Conservation (phyloP, 2,888 invertebrate species). For the Dorcus hopei region DNA sequence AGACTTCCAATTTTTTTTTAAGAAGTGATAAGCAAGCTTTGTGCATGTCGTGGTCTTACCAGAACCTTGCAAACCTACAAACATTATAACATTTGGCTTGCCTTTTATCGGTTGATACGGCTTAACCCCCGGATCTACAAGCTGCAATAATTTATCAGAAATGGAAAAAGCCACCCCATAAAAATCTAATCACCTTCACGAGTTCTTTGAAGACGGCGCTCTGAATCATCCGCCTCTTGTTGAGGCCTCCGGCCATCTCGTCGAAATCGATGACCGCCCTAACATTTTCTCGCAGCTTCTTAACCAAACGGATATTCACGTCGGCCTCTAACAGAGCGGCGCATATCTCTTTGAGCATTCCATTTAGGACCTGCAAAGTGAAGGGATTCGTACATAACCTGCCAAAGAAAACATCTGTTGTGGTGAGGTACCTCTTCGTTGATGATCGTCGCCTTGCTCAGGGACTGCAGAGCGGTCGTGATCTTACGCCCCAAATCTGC, state of each 20-base stretch:
- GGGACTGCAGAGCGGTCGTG: constrained; percentile 93
- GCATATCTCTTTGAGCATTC: constrained; percentile 99
- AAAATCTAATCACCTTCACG: constrained; percentile 68
- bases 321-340: constrained; percentile 96
- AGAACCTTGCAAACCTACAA: constrained; percentile 98
- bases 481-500: constrained; percentile 99
- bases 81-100: constrained; percentile 95
- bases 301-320: constrained; percentile 92
- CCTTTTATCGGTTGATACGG: constrained; percentile 96
- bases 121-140: constrained; percentile 97
- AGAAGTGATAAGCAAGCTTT: constrained; percentile 97
- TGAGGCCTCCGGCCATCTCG: constrained; percentile 98
- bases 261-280: constrained; percentile 97
- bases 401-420: constrained; percentile 29
- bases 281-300: constrained; percentile 95
- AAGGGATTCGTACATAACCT: constrained; percentile 13
- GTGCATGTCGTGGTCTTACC: constrained; percentile 99
- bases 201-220: constrained; percentile 98
- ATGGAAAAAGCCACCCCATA: neutral
- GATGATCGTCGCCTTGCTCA: constrained; percentile 97
- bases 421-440: constrained; percentile 82
- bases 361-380: constrained; percentile 80
- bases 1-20: constrained; percentile 99
- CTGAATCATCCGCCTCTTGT: constrained; percentile 97
- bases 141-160: constrained; percentile 49